phyloP scores from a whole-genome alignment of 2,113 vertebrate species.

The Cebidichthys violaceus region DNA sequence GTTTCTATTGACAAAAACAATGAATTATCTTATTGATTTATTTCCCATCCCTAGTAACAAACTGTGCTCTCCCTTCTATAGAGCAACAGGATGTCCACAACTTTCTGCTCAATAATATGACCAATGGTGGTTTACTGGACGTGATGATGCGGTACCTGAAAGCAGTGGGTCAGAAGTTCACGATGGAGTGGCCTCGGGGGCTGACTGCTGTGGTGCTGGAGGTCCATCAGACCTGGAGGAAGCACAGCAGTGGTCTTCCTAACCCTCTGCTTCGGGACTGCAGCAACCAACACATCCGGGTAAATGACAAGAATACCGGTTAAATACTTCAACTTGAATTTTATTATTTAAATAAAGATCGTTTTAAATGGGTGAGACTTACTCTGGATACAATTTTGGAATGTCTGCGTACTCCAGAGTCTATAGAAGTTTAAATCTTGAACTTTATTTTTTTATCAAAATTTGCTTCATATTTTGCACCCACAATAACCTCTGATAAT shows the following conservation, averaged over 20 bases:
- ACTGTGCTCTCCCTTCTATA: constrained; percentile 58
- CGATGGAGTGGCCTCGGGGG: constrained; percentile 91
- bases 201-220: constrained; percentile 90
- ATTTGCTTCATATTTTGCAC: background rate
- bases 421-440: background rate
- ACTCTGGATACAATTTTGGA: background rate
- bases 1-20: background rate
- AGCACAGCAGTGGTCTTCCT: constrained; percentile 92
- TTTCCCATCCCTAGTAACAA: constrained; percentile 4
- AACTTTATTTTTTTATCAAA: background rate
- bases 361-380: background rate
- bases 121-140: constrained; percentile 93
- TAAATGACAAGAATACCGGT: constrained; percentile 62
- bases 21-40: background rate
- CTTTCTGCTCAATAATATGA: constrained; percentile 90
- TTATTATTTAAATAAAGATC: background rate
- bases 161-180: constrained; percentile 90
- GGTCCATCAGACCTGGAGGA: constrained; percentile 92
- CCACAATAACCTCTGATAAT: background rate
- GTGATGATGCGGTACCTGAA: constrained; percentile 96
- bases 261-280: constrained; percentile 94
- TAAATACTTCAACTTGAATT: background rate
- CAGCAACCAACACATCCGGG: constrained; percentile 90
- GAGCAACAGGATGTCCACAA: constrained; percentile 93
- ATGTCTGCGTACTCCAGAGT: background rate